Evolutionary conservation across 2,113 vertebrate genomes (phyloP), one percentile per base, ranked within the genome.

Genomic region (Strigops habroptila): DNA sequence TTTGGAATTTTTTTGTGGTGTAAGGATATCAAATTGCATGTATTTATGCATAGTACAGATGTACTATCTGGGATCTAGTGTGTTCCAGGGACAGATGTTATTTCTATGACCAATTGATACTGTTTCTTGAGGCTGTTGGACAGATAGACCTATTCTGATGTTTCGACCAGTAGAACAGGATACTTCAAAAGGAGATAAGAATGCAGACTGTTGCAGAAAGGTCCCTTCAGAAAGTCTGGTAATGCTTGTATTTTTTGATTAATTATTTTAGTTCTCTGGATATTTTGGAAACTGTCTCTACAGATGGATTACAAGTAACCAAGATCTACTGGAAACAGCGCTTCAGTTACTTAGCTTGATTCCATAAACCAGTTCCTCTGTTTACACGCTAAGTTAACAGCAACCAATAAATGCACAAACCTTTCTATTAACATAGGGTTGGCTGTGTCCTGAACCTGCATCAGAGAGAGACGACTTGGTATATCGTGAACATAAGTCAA

Each of bases 401-500:
- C 88, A 95, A 57, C 62, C 96, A 97, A 75, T 95, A 90, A 96
- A 97, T 94, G 92, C 98, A 90, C 96, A 97, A 96, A 95, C 96
- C 93, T 96, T 96, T 98, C 93, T 98, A 97, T 98, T 98, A 93
- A 96, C 90, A 90, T 98, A 99, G 99, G 99, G 99, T 90, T 99
- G 99, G 99, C 99, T 99, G 69, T 99, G 98, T 97, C 98, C 98
- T 30, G 99, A 99, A 90, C 98, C 98, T 78, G 99, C 99, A 60
- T 99, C 99, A 69, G 99, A 99, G 98, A 98, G 99, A 96, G 99
- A 99, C 97, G 99, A 99, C 98, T 98, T 99, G 98, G 98, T 99
- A 95, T 99, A 99, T 98, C 98, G 98, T 92, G 99, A 99, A 98
- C 99, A 99, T 99, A 99, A 99, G 96, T 99, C 98, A 97, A 94